Base-by-base conservation (phyloP, 2,888 invertebrate genomes). In the Thera britannica region DNA sequence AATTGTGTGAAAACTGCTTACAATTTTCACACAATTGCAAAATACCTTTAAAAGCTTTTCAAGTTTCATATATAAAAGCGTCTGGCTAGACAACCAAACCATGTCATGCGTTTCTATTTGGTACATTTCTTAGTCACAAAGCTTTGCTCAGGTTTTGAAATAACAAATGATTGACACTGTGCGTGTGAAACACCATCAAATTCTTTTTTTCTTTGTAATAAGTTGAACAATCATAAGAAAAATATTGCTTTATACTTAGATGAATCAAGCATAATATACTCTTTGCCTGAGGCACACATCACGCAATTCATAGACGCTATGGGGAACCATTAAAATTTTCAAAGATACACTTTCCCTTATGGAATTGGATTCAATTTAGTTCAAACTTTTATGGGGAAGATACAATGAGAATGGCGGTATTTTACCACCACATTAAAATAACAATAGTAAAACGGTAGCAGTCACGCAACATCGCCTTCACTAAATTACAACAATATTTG, bases 1-100 rank as follows among this genome's bases (percentile, higher is more conserved):
- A n/a, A n/a, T n/a, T n/a, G n/a, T n/a, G n/a, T n/a, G n/a, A n/a
- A n/a, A n/a, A n/a, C n/a, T n/a, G n/a, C n/a, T n/a, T n/a, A n/a
- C 83, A 82, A 79, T 77, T 79, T 80, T 78, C 67, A 73, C 72
- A 69, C 68, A 71, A 78, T 88, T 90, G 82, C 87, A 86, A 2
- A 41, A 41, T 41, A 90, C 84, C 75, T 46, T 9, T 46, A 9
- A 46, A 9, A 9, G 8, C 44, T 46, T 8, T 46, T 46, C 44
- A 46, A 9, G 3, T 9, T 46, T 46, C 44, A 46, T 46, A 8
- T 74, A 58, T 74, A 34, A 41, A 55, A 59, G 55, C 35, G 44
- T 46, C 44, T 9, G 2, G 44, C 44, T 23, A 23, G 23, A 23
- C 44, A 46, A 9, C 9, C 7, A 2, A 7, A 2, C 9, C 9